phyloP scores from a whole-genome alignment of 2,113 vertebrate genomes.

The Aegypius monachus region DNA sequence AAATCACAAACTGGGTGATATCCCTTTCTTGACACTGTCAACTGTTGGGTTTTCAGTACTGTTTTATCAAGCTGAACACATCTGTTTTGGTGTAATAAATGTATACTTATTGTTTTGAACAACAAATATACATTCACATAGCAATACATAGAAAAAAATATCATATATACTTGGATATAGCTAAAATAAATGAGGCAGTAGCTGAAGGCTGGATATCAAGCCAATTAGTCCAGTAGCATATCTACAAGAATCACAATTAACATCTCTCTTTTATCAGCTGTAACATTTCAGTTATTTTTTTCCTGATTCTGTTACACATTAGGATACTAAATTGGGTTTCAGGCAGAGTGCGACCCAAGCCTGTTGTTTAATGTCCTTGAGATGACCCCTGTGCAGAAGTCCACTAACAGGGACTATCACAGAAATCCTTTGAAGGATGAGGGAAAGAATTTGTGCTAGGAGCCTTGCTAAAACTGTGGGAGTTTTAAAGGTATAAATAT shows the following conservation, averaged over 20 bases:
- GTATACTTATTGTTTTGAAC: background rate
- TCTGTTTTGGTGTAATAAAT: background rate
- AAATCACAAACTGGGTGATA: background rate
- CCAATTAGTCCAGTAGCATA: background rate
- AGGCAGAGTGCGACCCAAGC: background rate
- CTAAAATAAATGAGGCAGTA: background rate
- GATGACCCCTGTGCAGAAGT: background rate
- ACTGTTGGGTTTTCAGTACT: background rate
- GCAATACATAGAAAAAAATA: background rate
- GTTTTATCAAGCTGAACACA: background rate
- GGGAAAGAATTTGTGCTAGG: background rate
- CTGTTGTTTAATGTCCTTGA: background rate
- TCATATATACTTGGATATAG: background rate
- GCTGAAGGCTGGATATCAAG: background rate
- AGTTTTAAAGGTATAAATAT: background rate
- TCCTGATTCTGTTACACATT: background rate
- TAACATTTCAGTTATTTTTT: background rate
- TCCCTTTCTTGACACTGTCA: background rate
- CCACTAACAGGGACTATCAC: background rate
- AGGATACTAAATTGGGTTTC: background rate
- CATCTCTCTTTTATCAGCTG: background rate
- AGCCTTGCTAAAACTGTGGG: background rate
- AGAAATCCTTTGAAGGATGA: background rate
- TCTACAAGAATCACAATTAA: background rate
- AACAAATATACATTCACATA: background rate